Percentiles rank a stretch among this genome's conserved stretches.
phyloP scores from a whole-genome alignment of 2,113 vertebrate genomes.

The Nematolebias whitei region DNA sequence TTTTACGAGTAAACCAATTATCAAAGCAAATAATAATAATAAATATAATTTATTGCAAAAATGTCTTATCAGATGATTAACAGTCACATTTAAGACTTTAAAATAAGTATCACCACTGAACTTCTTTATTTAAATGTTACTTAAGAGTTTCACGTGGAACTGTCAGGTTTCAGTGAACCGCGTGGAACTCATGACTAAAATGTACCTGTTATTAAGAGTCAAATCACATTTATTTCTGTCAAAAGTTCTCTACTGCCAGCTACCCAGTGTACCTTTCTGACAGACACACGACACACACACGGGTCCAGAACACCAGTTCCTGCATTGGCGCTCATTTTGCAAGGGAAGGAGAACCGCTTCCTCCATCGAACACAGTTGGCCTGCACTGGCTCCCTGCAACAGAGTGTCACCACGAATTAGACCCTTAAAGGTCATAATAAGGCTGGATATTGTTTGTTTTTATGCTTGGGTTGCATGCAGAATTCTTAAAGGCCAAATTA shows the following conservation, averaged over 20 bases:
- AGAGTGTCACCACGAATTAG: slow-evolving; percentile 22
- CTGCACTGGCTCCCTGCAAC: slow-evolving; percentile 89
- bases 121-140: not conserved
- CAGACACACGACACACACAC: slow-evolving; percentile 93
- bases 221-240: not conserved
- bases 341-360: slow-evolving; percentile 91
- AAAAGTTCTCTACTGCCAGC: not conserved
- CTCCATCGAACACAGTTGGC: slow-evolving; percentile 96
- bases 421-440: not conserved
- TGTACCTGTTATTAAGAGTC: not conserved
- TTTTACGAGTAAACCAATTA: no score
- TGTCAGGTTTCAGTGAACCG: not conserved
- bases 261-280: slow-evolving; percentile 86
- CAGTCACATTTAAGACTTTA: not conserved
- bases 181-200: no score
- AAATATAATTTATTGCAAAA: not conserved
- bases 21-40: no score
- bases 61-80: not conserved
- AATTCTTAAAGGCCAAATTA: slow-evolving; percentile 1
- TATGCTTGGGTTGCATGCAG: not conserved
- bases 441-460: slow-evolving; percentile 1
- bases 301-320: slow-evolving; percentile 92
- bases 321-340: slow-evolving; percentile 95
- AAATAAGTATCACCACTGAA: not conserved
- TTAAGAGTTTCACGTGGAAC: not conserved